A percentile compares a stretch with the other conserved stretches of the same genome.
Conservation (phyloP, 2,797 vertebrate genomes). For the Typhlichthys subterraneus region DNA sequence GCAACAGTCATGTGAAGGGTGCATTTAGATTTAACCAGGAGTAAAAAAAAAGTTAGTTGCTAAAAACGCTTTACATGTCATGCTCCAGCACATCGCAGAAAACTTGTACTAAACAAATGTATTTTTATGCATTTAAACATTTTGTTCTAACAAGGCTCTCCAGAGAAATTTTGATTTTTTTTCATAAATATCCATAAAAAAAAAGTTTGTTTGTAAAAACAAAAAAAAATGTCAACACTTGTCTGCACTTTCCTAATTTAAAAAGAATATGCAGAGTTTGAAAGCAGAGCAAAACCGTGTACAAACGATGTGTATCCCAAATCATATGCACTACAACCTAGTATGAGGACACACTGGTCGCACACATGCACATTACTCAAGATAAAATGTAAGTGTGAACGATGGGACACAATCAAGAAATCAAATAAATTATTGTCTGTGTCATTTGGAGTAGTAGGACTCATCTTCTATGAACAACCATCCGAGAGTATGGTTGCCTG, state of each 20-base stretch:
- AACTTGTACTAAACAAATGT: slow-evolving; percentile 6
- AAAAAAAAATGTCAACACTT: slow-evolving; percentile 18
- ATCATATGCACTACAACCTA: slow-evolving; percentile 24
- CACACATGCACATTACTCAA: slow-evolving; percentile 20
- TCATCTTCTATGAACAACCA: slow-evolving; percentile 32
- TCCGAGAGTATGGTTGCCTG: slow-evolving; percentile 25
- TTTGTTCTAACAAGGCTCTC: slow-evolving; percentile 19
- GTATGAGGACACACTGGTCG: slow-evolving; percentile 29
- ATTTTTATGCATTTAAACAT: slow-evolving; percentile 32
- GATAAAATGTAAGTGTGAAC: slow-evolving; percentile 37
- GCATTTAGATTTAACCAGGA: slow-evolving; percentile 10
- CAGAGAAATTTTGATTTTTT: too few species aligned
- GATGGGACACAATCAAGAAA: slow-evolving; percentile 70
- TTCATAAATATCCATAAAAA: neutral
- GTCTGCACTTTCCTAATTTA: slow-evolving; percentile 15
- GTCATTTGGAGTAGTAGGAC: slow-evolving; percentile 39
- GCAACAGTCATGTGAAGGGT: neutral
- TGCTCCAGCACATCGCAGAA: slow-evolving; percentile 53
- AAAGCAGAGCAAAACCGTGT: slow-evolving; percentile 37
- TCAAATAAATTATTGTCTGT: slow-evolving; percentile 89
- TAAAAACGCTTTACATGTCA: slow-evolving; percentile 30
- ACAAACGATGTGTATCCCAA: slow-evolving; percentile 20
- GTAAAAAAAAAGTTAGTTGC: slow-evolving; percentile 17
- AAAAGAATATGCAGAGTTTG: slow-evolving; percentile 10
- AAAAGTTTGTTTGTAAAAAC: neutral